A percentile compares a stretch with the other conserved stretches of the same genome.
These are phyloP conservation scores for Onychostoma macrolepis DNA, from an alignment of 2,113 vertebrate species.

Conservation along the genomic window DNA sequence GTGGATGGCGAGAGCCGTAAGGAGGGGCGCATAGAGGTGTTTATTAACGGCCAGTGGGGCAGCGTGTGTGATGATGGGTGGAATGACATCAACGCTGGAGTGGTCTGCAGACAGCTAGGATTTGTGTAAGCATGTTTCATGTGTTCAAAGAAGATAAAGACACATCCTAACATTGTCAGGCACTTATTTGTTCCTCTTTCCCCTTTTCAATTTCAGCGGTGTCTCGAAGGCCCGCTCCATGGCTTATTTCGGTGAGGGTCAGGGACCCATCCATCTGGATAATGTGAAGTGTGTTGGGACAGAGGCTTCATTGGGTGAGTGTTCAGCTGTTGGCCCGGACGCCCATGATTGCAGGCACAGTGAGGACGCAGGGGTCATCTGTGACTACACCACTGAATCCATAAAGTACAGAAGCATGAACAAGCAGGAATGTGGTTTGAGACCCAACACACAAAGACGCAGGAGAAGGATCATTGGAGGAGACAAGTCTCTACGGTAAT, in stretches of 20 bases:
- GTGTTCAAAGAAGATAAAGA: background rate
- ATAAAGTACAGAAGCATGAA: constrained; percentile 41
- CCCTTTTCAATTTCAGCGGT: constrained; percentile 70
- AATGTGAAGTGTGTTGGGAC: constrained; percentile 78
- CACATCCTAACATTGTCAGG: background rate
- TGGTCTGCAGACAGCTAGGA: constrained; percentile 78
- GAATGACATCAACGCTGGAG: constrained; percentile 71
- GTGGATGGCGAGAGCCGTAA: constrained; percentile 73
- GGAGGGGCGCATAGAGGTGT: constrained; percentile 78
- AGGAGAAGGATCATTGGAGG: constrained; percentile 86
- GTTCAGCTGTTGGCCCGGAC: constrained; percentile 60
- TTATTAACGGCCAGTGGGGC: constrained; percentile 71
- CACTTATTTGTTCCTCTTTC: background rate
- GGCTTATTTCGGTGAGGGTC: constrained; percentile 85
- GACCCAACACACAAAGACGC: constrained; percentile 72
- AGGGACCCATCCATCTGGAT: constrained; percentile 81
- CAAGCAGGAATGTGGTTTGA: constrained; percentile 67
- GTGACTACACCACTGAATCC: constrained; percentile 78
- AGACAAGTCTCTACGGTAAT: constrained; percentile 84
- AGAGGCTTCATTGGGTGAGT: constrained; percentile 76
- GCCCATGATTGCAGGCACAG: constrained; percentile 82
- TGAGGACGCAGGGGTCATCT: constrained; percentile 85
- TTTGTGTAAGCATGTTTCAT: constrained; percentile 64
- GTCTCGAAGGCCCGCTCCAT: constrained; percentile 81
- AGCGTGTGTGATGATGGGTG: constrained; percentile 79